A percentile compares a stretch with the other conserved stretches of the same genome.
These are phyloP conservation scores for Megalopta genalis DNA, from an alignment of 1,140 invertebrate genomes.

Conservation along the genomic window DNA sequence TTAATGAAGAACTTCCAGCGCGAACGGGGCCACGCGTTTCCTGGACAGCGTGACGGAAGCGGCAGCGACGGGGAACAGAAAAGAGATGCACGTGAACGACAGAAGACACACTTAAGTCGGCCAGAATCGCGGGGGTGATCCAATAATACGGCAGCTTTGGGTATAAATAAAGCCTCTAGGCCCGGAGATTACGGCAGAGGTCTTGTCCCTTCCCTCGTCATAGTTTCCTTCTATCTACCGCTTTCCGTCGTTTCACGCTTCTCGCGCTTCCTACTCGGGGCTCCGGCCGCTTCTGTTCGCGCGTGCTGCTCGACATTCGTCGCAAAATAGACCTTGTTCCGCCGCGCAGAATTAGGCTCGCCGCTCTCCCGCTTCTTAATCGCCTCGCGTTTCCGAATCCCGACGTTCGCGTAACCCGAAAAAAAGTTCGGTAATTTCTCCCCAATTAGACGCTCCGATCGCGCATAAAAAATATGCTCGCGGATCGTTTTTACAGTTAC, in stretches of 20 bases:
- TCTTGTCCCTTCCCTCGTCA: slow-evolving; percentile 41
- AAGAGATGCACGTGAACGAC: slow-evolving; percentile 56
- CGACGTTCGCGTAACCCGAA: too few species aligned
- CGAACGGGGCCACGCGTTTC: slow-evolving; percentile 12
- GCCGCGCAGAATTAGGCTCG: neutral
- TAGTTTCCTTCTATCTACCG: slow-evolving; percentile 28
- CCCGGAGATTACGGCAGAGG: slow-evolving; percentile 64
- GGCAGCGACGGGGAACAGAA: slow-evolving; percentile 51
- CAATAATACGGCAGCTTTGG: slow-evolving; percentile 75
- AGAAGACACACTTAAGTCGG: slow-evolving; percentile 64
- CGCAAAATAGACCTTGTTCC: slow-evolving; percentile 32
- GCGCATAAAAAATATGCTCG: too few species aligned
- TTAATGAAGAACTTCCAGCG: neutral
- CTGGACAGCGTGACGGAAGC: slow-evolving; percentile 39
- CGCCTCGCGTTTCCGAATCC: too few species aligned
- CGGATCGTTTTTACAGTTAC: too few species aligned
- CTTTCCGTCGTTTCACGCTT: slow-evolving; percentile 33
- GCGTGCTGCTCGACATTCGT: slow-evolving; percentile 12
- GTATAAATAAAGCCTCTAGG: slow-evolving; percentile 73
- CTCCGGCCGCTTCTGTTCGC: neutral
- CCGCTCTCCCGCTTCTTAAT: neutral
- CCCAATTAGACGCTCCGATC: too few species aligned
- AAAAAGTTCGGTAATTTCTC: too few species aligned
- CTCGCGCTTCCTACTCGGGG: slow-evolving; percentile 8
- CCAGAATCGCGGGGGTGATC: slow-evolving; percentile 70